A percentile compares a stretch with the other conserved stretches of the same genome.
These are phyloP conservation scores for Streptopelia turtur DNA, from an alignment of 2,797 vertebrate species.

Conservation along the genomic window DNA sequence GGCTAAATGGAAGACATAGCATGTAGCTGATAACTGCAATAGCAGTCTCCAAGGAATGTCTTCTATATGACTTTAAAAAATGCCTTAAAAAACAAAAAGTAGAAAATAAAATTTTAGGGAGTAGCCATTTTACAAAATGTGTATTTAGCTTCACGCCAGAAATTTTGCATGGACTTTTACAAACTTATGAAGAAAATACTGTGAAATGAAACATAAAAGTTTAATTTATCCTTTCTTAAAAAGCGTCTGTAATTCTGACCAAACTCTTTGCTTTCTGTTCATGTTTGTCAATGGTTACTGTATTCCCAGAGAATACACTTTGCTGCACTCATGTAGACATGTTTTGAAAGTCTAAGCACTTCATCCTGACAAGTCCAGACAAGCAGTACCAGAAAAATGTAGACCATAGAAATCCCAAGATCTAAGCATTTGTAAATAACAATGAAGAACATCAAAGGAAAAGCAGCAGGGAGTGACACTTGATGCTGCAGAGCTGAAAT, in stretches of 20 bases:
- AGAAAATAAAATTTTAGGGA: background rate
- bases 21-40: background rate
- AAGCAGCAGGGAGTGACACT: background rate
- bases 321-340: fast-evolving
- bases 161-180: background rate
- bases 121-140: background rate
- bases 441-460: background rate
- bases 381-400: background rate
- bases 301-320: background rate
- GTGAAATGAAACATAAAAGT: background rate
- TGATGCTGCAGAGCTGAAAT: background rate
- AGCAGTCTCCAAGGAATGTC: background rate
- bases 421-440: background rate
- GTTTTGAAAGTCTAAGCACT: background rate
- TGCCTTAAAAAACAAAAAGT: background rate
- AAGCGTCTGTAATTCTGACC: background rate
- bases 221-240: background rate
- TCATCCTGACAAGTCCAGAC: background rate
- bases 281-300: background rate
- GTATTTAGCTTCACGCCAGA: background rate
- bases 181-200: background rate
- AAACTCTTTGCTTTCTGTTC: background rate
- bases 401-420: background rate
- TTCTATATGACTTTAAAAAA: background rate
- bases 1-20: background rate